Base-by-base conservation (phyloP, 92 coral and sea anemone genomes). In the Heteractis magnifica region DNA sequence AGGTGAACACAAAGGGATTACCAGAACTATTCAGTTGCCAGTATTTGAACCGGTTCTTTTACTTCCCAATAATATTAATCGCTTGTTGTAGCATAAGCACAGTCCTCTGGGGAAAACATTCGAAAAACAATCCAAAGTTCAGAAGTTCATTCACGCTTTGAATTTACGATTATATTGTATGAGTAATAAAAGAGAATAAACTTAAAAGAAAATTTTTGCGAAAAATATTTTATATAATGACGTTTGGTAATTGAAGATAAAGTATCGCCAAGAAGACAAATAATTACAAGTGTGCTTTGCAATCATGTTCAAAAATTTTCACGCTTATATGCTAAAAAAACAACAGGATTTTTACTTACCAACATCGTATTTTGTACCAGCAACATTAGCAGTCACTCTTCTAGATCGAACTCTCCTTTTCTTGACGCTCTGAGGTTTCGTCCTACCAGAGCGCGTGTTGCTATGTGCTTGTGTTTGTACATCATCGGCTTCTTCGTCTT, bases 341-440 rank as follows among this genome's bases (percentile, higher is more conserved):
- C 52, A 48, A 23, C 70, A 62, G 9, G 49, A 20, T 3, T 59
- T 65, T n/a, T 34, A 59, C 99, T 86, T 85, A 96, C 99, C 99
- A 60, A 96, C 89, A 71, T 89, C 93, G 82, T 96, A 96, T 52
- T 96, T 96, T 52, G 99, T 96, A 60, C 90, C 98, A 51, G 98
- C 82, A 12, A 96, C 86, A 80, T 96, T 96, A 14, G 98, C 99
- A 14, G 92, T 88, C 9, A 96, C 88, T 52, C 94, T 91, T 56
- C 88, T 89, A 80, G 87, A 94, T 81, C 89, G 83, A 14, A 77
- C 50, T 51, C 83, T 56, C 79, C 79, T 90, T 79, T 86, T 94
- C 71, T 84, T 92, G 53, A 59, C 48, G 51, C 71, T 53, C 12
- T 80, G 83, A 4, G 75, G 34, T 80, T 80, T 80, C 8, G 6